phyloP scores from a whole-genome alignment of 1,140 invertebrate species.

The Agraylea sexmaculata region DNA sequence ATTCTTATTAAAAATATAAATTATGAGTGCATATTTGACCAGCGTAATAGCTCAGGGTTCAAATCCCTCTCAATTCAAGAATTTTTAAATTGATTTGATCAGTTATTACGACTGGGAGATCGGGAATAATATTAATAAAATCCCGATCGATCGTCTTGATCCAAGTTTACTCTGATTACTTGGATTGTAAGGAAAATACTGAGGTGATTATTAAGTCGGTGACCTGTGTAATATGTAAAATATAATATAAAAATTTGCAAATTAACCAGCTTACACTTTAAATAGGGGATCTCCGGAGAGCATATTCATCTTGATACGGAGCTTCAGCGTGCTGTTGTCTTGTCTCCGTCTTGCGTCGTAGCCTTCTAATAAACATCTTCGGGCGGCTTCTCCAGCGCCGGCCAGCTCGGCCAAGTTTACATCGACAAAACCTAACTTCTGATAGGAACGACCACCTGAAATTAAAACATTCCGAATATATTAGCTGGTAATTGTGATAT shows the following conservation, averaged over 20 bases:
- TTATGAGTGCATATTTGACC: slow-evolving; percentile 11
- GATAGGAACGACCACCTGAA: slow-evolving; percentile 76
- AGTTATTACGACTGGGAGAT: too few relatives aligned
- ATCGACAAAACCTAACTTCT: slow-evolving; percentile 94
- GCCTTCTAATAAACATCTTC: slow-evolving; percentile 84
- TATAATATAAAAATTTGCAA: slow-evolving; percentile 5
- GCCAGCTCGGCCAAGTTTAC: slow-evolving; percentile 94
- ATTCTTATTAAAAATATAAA: slow-evolving; percentile 1
- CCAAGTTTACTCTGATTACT: too few relatives aligned
- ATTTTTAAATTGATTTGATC: too few relatives aligned
- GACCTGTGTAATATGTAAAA: too few relatives aligned
- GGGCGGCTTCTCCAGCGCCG: slow-evolving; percentile 73
- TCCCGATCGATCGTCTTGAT: too few relatives aligned
- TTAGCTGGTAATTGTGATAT: slow-evolving; percentile 1
- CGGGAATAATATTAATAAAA: too few relatives aligned
- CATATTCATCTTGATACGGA: slow-evolving; percentile 87
- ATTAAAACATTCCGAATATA: slow-evolving; percentile 2
- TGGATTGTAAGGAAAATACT: too few relatives aligned
- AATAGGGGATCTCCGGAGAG: slow-evolving; percentile 92
- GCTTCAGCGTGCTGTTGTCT: slow-evolving; percentile 89
- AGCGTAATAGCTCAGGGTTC: too few relatives aligned
- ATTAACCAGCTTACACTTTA: slow-evolving; percentile 79
- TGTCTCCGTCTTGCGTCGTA: slow-evolving; percentile 84
- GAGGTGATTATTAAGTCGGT: too few relatives aligned
- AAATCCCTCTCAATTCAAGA: too few relatives aligned